These are phyloP conservation scores for Macroteleia sp. DNA, from an alignment of 2,888 invertebrate genomes.

Conservation along the genomic window DNA sequence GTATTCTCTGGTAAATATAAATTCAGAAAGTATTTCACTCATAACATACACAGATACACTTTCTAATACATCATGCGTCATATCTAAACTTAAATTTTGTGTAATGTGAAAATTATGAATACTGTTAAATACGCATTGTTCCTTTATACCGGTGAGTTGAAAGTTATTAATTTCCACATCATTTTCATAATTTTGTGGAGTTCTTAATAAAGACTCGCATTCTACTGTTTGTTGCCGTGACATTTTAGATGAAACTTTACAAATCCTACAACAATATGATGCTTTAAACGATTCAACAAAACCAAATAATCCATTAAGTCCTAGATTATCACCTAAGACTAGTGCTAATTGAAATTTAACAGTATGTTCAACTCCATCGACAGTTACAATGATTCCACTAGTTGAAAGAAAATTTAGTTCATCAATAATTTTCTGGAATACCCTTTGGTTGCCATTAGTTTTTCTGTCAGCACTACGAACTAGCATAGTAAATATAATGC, in stretches of 20 bases:
- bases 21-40: constrained; percentile 11
- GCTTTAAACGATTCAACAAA: constrained; percentile 35
- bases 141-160: constrained; percentile 27
- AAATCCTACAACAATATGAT: constrained; percentile 26
- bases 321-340: constrained; percentile 37
- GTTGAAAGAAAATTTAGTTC: constrained; percentile 22
- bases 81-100: constrained; percentile 27
- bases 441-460: not conserved
- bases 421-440: not conserved
- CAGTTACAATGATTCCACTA: constrained; percentile 6
- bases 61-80: constrained; percentile 52
- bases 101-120: constrained; percentile 36
- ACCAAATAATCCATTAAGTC: constrained; percentile 26
- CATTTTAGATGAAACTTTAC: constrained; percentile 1
- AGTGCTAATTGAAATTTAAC: constrained; percentile 29
- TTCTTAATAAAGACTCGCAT: constrained; percentile 17
- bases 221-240: constrained; percentile 7
- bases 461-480: constrained; percentile 5
- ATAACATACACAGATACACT: constrained; percentile 34
- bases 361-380: not conserved
- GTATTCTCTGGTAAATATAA: constrained; percentile 22
- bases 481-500: constrained; percentile 7
- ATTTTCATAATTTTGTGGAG: constrained; percentile 20
- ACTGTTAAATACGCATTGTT: constrained; percentile 19
- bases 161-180: constrained; percentile 2